These are phyloP conservation scores for Chamaetylas fuelleborni DNA, from an alignment of 2,113 vertebrate species.

Conservation along the genomic window DNA sequence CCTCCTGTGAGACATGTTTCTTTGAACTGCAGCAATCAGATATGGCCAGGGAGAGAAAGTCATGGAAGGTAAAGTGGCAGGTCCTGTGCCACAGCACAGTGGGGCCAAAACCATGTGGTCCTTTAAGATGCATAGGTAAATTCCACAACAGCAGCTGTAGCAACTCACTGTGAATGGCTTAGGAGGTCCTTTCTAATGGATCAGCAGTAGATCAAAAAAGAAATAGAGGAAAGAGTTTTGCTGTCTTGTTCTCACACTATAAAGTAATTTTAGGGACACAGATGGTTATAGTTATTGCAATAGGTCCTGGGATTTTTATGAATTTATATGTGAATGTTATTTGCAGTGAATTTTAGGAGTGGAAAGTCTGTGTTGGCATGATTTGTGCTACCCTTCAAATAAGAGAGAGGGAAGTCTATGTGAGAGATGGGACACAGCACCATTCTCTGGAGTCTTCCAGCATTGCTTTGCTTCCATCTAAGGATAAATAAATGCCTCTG, in stretches of 20 bases:
- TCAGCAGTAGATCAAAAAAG: background rate
- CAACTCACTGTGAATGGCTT: background rate
- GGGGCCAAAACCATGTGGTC: background rate
- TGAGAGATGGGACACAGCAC: background rate
- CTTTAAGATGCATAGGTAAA: background rate
- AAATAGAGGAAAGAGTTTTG: background rate
- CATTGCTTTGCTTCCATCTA: background rate
- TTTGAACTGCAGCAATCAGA: slow-evolving; percentile 38
- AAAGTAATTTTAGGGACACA: background rate
- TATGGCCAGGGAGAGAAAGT: background rate
- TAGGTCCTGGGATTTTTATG: background rate
- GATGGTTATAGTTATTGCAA: background rate
- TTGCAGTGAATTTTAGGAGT: background rate
- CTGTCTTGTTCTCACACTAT: background rate
- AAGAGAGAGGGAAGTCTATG: background rate
- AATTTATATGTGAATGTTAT: background rate
- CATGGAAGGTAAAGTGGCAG: background rate
- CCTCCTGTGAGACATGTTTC: background rate
- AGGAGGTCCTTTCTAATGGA: background rate
- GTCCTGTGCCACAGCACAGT: background rate
- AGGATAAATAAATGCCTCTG: slow-evolving; percentile 1
- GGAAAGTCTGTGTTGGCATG: background rate
- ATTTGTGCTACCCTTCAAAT: background rate
- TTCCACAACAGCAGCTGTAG: background rate
- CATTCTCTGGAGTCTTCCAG: background rate